Base-by-base conservation (phyloP, 2,797 vertebrate genomes). In the Gobionotothen gibberifrons region DNA sequence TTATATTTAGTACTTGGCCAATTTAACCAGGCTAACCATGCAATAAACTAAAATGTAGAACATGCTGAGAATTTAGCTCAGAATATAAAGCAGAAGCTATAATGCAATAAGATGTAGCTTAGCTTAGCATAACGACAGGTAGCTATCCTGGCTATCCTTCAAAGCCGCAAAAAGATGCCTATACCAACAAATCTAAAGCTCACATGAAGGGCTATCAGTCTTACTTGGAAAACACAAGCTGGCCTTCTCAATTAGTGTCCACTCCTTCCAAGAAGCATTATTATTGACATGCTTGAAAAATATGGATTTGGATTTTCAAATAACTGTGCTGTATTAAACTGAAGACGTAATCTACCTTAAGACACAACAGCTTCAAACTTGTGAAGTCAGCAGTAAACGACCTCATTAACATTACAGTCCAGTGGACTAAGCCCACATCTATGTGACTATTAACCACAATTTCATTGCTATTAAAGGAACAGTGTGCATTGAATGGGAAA, bases 381-480 rank as follows among this genome's bases (percentile, higher is more conserved):
- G 72, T 75, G 39, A 53, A 78, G 76, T 83, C 84, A 82, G 74
- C 78, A 78, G 58, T 47, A 78, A 58, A 36, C 0, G 8, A 62
- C 53, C 29, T 17, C 81, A 61, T 70, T 5, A 65, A 60, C 42
- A 82, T 57, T 69, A 82, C 74, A 87, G 71, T 64, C 57, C 58
- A 86, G 55, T 64, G 72, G 78, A 79, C 60, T 74, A 79, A 82
- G 69, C 67, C 79, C 39, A 65, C 53, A 54, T 83, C 69, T 69
- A 63, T 63, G 46, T 66, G 79, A 44, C 53, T 61, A 70, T 70
- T 75, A 83, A 55, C 69, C 70, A 60, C 54, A 76, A 68, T 67
- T 72, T 75, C 54, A 64, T 69, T 68, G 73, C 55, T 64, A 82
- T 72, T 77, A 83, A 84, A 85, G 71, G 73, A 84, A 77, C 56